A percentile compares a stretch with the other conserved stretches of the same genome.
Evolutionary conservation across 2,888 invertebrate species (phyloP).

Genomic region (Lacanobia oleracea): DNA sequence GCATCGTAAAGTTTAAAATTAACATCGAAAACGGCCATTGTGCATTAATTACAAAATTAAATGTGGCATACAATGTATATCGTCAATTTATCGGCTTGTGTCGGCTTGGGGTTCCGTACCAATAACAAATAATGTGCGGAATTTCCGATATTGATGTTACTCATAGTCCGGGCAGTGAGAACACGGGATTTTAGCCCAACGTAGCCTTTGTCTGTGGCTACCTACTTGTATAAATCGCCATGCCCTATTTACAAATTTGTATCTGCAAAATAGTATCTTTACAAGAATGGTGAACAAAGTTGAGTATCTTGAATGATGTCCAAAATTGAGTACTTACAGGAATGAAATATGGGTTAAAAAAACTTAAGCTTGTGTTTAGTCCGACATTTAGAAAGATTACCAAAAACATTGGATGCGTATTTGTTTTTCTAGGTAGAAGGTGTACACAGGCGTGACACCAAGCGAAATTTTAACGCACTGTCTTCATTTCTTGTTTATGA

Average conservation of each 20-base stretch:
- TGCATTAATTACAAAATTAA: slow-evolving; percentile 49
- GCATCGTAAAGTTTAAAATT: slow-evolving; percentile 34
- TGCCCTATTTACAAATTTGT: neutral
- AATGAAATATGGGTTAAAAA: neutral
- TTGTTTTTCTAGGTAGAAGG: no score
- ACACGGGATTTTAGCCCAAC: slow-evolving; percentile 10
- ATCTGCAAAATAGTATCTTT: neutral
- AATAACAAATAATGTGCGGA: slow-evolving; percentile 45
- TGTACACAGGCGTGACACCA: no score
- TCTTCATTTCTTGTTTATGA: no score
- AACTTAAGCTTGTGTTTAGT: neutral
- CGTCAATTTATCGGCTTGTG: slow-evolving; percentile 55
- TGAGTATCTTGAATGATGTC: neutral
- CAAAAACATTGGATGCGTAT: no score
- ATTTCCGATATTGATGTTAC: slow-evolving; percentile 47
- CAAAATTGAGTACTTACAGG: neutral
- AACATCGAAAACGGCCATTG: slow-evolving; percentile 36
- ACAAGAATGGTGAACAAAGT: neutral
- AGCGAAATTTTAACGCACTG: no score
- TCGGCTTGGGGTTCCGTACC: slow-evolving; percentile 40
- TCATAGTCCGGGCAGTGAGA: slow-evolving; percentile 23
- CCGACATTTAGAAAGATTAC: no score
- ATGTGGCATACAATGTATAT: slow-evolving; percentile 55
- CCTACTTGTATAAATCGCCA: slow-evolving; percentile 21
- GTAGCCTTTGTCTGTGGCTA: slow-evolving; percentile 29